A percentile compares a stretch with the other conserved stretches of the same genome.
phyloP scores from a whole-genome alignment of 2,888 invertebrate species.

The Ashinkailepas kermadecensis region DNA sequence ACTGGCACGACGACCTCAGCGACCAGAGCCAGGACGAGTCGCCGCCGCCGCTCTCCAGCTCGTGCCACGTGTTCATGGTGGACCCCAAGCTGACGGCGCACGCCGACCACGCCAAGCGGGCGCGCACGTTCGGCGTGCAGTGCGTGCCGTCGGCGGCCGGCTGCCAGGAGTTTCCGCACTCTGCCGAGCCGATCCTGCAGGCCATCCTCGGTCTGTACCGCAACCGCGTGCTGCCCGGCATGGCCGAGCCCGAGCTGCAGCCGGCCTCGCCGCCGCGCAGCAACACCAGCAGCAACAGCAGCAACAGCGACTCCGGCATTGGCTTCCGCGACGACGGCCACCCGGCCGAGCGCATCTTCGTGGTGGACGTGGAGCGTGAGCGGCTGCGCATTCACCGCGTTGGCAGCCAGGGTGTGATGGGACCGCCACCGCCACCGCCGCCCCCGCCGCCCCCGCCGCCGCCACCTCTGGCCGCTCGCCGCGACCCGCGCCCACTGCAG shows the following conservation, averaged over 20 bases:
- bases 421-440: constrained; percentile 26
- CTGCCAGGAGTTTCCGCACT: constrained; percentile 83
- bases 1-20: constrained; percentile 32
- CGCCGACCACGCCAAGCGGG: constrained; percentile 66
- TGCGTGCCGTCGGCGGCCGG: constrained; percentile 56
- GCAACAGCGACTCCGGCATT: constrained; percentile 91
- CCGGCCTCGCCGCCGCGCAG: constrained; percentile 34
- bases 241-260: constrained; percentile 34
- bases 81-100: constrained; percentile 80
- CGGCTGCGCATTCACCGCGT: constrained; percentile 32
- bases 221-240: constrained; percentile 31
- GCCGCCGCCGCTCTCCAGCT: constrained; percentile 48
- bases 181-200: constrained; percentile 57
- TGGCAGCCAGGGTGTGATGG: constrained; percentile 23
- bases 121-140: constrained; percentile 72
- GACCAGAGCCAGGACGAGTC: constrained; percentile 53
- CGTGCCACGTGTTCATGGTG: constrained; percentile 91
- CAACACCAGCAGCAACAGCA: constrained; percentile 45
- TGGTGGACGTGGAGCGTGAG: constrained; percentile 37
- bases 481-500: constrained; percentile 1
- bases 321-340: constrained; percentile 79
- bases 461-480: constrained; percentile 10
- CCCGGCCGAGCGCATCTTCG: constrained; percentile 38
- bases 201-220: constrained; percentile 52
- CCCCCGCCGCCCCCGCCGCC: neutral